Evolutionary conservation across 2,797 vertebrate species (phyloP), one percentile per base, ranked within the genome.

Genomic region (Menidia menidia): DNA sequence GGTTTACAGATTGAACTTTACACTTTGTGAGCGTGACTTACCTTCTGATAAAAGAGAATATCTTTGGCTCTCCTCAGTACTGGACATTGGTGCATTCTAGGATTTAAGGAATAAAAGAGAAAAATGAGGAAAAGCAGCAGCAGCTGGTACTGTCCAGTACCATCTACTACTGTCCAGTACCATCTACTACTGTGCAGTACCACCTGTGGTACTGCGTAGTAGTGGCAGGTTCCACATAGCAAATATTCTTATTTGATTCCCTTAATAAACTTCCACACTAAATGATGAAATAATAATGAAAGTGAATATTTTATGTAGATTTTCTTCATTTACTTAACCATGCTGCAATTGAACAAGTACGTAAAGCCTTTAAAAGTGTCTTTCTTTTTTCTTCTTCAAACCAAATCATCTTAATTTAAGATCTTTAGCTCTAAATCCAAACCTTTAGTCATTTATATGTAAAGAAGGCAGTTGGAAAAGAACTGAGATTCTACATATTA

Each of bases 1-100:
- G 2, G 4, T 35, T 9, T 1, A 14, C 10, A 2, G 4, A 15
- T 7, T 12, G 13, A n/a, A 18, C 16, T 56, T 42, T 58, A 41
- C 0, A 43, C 8, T 25, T 25, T 25, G 25, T 25, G 25, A 25
- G 25, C 25, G 25, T 14, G 15, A 88, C 91, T 82, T 81, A 93
- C 92, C 39, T 13, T 74, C 68, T 56, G 69, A 60, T 63, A 84
- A 61, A 44, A 81, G 4, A 12, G 72, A 60, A 56, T 39, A 59
- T 52, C 30, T 64, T 31, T 65, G 73, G 48, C 54, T 60, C 0
- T 4, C 60, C 25, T 43, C 75, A 25, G 60, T 14, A 14, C 31
- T 39, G 6, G 73, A 45, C 53, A 71, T 11, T 4, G 81, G 53
- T 43, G 42, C 18, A 35, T 64, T 77, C 89, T 91, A 42, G 54